A percentile compares a stretch with the other conserved stretches of the same genome.
Evolutionary conservation across 2,113 vertebrate species (phyloP).

Genomic region (Acinonyx jubatus): DNA sequence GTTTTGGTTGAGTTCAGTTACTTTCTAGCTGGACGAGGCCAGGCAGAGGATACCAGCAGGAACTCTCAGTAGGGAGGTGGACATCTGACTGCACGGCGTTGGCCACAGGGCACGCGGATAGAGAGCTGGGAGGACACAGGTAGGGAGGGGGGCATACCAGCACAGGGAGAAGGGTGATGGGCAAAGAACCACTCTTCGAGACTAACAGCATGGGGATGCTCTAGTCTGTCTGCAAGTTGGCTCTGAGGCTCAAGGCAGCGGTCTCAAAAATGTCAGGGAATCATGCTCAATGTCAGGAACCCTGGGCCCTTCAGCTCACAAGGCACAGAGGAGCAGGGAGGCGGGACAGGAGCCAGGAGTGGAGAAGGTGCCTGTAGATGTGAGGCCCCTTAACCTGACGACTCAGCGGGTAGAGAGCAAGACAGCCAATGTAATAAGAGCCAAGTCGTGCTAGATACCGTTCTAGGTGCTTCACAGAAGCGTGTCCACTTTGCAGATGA

Average conservation of each 20-base stretch:
- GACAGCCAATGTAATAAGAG: not conserved
- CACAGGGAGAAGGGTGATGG: not conserved
- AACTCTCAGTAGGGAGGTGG: not conserved
- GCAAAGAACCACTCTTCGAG: not conserved
- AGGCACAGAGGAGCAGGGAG: not conserved
- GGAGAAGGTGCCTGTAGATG: not conserved
- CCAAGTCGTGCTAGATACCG: not conserved
- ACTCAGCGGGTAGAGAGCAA: not conserved
- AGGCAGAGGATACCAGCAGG: not conserved
- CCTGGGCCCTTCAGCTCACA: not conserved
- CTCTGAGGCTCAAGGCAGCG: not conserved
- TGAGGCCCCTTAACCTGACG: not conserved
- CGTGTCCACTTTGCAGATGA: not conserved
- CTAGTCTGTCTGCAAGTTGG: not conserved
- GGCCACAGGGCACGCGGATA: not conserved
- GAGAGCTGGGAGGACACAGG: not conserved
- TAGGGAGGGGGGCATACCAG: not conserved
- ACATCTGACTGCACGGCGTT: not conserved
- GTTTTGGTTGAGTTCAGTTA: conserved; percentile 18
- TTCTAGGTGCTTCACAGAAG: not conserved
- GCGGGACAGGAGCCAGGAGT: fast-evolving
- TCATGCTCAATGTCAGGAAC: not conserved
- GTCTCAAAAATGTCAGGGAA: not conserved
- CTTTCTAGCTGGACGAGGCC: not conserved
- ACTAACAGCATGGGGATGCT: not conserved